Percentiles rank a stretch among this genome's conserved stretches.
These are phyloP conservation scores for Pristionchus exspectatus DNA, from an alignment of 2,888 invertebrate species.

Conservation along the genomic window DNA sequence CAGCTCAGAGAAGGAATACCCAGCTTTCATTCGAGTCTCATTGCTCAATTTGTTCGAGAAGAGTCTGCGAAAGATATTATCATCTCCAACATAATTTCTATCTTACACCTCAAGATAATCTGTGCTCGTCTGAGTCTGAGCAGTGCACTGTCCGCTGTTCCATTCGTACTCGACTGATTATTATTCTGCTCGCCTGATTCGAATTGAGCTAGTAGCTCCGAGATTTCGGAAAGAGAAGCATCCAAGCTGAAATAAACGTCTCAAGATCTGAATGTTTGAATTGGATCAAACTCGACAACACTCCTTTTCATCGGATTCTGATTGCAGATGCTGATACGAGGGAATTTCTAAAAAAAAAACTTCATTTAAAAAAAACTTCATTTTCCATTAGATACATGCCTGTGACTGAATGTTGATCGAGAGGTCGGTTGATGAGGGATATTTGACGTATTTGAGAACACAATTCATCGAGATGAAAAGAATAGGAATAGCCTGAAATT, in stretches of 20 bases:
- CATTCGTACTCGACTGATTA: background rate
- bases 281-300: background rate
- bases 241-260: background rate
- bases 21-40: background rate
- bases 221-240: background rate
- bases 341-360: background rate
- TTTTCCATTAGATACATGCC: background rate
- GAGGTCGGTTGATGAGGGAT: conserved; percentile 2
- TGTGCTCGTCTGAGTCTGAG: background rate
- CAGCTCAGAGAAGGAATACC: conserved; percentile 23
- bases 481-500: conserved; percentile 17
- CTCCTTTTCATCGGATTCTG: conserved; percentile 40
- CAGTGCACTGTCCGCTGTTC: background rate
- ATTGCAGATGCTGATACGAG: conserved; percentile 17
- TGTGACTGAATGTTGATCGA: background rate
- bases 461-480: conserved; percentile 1
- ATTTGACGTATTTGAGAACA: conserved; percentile 13
- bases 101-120: background rate
- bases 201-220: background rate
- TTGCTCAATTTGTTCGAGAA: background rate
- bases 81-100: background rate
- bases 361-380: no score
- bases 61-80: background rate
- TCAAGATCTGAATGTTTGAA: background rate
- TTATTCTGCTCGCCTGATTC: background rate